Evolutionary conservation across 2,888 invertebrate species (phyloP), one percentile per base, ranked within the genome.

Genomic region (Leptura quadrifasciata): DNA sequence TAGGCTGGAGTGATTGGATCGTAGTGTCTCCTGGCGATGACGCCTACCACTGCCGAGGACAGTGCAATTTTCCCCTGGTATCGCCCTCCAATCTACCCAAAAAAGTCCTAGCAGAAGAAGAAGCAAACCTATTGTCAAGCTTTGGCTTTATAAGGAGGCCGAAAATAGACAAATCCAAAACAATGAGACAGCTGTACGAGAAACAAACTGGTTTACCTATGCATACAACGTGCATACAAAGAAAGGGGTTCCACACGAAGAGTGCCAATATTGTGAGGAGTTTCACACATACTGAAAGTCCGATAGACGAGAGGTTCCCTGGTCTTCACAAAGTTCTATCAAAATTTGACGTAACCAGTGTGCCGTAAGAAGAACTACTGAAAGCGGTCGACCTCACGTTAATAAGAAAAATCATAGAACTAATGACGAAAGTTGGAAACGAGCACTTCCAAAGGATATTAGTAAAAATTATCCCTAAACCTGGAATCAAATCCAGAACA

Each of bases 1-100:
- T 99, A 39, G 98, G 98, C 70, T 99, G 99, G 99, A 95, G 96
- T 88, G 97, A 98, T 90, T 99, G 99, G 99, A 98, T 98, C 87
- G 97, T 98, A 64, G 98, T 98, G 63, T 98, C 98, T 31, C 94
- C 95, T 35, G 98, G 98, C 76, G 98, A 98, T 91, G 96, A 98
- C 88, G 99, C 99, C 10, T 98, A 93, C 90, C 98, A 96, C 90
- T 99, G 99, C 90, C 94, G 95, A 86, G 99, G 99, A 27, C 96
- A 96, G 88, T 99, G 99, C 89, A 95, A 95, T 65, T 98, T 96
- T 89, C 98, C 98, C 31, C 91, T 98, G 86, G 94, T n/a, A n/a
- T 79, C 79, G 75, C 81, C 82, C 54, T 80, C 78, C 76, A 82
- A 80, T 83, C 87, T 84, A 87, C 86, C 82, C 85, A 88, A 80